Evolutionary conservation across 2,888 invertebrate genomes (phyloP), one percentile per base, ranked within the genome.

Genomic region (Microplitis manilae): DNA sequence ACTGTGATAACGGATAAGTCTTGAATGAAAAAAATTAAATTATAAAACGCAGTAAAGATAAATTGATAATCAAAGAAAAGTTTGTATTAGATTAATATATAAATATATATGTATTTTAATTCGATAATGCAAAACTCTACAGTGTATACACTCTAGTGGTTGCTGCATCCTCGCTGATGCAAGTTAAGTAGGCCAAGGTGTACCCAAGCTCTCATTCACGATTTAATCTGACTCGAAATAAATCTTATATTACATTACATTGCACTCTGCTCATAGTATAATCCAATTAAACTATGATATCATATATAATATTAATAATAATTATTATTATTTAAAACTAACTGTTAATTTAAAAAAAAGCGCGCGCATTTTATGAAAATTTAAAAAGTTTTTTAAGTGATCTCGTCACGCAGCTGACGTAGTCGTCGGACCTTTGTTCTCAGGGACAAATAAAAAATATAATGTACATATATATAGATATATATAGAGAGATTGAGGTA

Each of bases 381-480:
- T 50, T 50, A 8, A 50, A 50, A 50, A 50, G 8, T 50, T 13
- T 50, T 50, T 50, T 13, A 50, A 50, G 50, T 50, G 50, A 50
- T 50, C 50, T 50, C 50, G 50, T 50, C 50, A 50, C 50, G 50
- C 50, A 5, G 2, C 13, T 50, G 50, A 50, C 13, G 50, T 8
- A 50, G 50, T 50, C 50, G 50, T 50, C 13, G 50, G 50, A 50
- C 50, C 50, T 50, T 50, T 65, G 38, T 30, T 30, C 13, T 65
- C 65, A 65, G 65, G 65, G 65, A 65, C 30, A 65, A 65, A 38
- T 65, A 30, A 65, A 65, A 65, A 38, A 65, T 13, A 65, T 20
- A 20, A 50, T 17, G 13, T 9, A 38, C 38, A 30, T 65, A 20
- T 38, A 20, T 62, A 41, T 40, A 40, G n/a, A 13, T 67, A 67